Evolutionary conservation across 2,797 vertebrate genomes (phyloP), one percentile per base, ranked within the genome.

Genomic region (Hyperoplus lanceolatus): DNA sequence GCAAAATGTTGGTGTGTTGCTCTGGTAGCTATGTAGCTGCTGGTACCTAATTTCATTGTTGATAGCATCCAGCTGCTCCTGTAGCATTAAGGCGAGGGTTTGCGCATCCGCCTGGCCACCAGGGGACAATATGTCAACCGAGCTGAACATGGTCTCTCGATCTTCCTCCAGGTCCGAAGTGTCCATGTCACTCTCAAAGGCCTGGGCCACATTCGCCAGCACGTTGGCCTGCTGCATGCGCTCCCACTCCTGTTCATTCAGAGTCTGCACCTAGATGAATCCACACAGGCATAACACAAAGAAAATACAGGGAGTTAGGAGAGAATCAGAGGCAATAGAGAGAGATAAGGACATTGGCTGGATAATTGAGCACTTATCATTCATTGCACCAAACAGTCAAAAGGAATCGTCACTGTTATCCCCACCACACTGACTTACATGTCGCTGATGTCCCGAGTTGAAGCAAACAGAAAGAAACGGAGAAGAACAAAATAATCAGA

Each of bases 211-310:
- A 0, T 97, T 99, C 1, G 98, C 98, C 89, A 99, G 82, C 14
- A 99, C 98, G 0, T 96, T 99, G 7, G 98, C 98, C 92, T 99
- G 98, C 85, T 99, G 98, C 73, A 97, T 97, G 5, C 98, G 96
- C 75, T 99, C 97, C 98, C 98, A 99, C 21, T 99, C 98, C 94
- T 99, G 98, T 82, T 99, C 98, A 0, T 99, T 98, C 48, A 99
- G 92, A 1, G 98, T 99, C 83, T 99, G 98, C 80, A 99, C 98
- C 98, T 99, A 89, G 0, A 71, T 43, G 3, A 3, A 57, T 0
- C 3, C 9, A 66, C 39, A 81, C 21, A 48, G 59, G 66, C 65
- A 48, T 42, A 41, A 62, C 46, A 69, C 9, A 66, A 13, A 16
- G 6, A 58, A 8, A 1, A 60, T 50, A 49, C 16, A 49, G 16